Evolutionary conservation across 2,888 invertebrate species (phyloP), one percentile per base, ranked within the genome.

Genomic region (Caenorhabditis panamensis): DNA sequence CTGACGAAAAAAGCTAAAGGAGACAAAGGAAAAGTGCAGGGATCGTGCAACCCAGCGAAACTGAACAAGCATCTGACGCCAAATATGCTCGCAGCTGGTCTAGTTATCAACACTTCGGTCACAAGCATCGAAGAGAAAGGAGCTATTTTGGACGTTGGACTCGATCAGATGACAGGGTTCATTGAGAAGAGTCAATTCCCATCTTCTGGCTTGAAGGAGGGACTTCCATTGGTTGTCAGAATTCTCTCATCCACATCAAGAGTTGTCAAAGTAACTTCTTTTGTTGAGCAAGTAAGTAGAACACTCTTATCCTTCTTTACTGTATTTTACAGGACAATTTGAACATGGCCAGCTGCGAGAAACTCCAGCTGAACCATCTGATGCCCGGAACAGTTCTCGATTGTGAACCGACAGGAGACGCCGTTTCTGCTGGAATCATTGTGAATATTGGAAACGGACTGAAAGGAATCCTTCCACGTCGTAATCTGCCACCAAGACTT

Each of bases 101-200:
- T 89, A 0, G 88, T 87, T 1, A 54, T 90, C n/a, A 83, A 85
- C 53, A 83, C 87, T 0, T 75, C 84, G 4, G 85, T 90, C 8
- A 54, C 73, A 41, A 89, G 89, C 67, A 75, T 88, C 18, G 90
- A 90, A 73, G 90, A 90, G 54, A 90, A 90, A 79, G 90, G 89
- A 31, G 88, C 86, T 16, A 82, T 89, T 59, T 63, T 90, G 20
- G 88, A 90, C 72, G 63, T 89, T 41, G 89, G 89, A 44, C 58
- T 88, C n/a, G 80, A 80, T 53, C 81, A 79, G 26, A 77, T 84
- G 9, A 84, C 76, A 4, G 89, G 88, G 26, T 90, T 90, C 69
- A 80, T 89, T 13, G 78, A 86, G 11, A 79, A 54, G 8, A 72
- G 67, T 0, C 85, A 86, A 44, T 73, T 85, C 16, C 86, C 88